These are phyloP conservation scores for Aquatica leii DNA, from an alignment of 2,888 invertebrate genomes.

Conservation along the genomic window DNA sequence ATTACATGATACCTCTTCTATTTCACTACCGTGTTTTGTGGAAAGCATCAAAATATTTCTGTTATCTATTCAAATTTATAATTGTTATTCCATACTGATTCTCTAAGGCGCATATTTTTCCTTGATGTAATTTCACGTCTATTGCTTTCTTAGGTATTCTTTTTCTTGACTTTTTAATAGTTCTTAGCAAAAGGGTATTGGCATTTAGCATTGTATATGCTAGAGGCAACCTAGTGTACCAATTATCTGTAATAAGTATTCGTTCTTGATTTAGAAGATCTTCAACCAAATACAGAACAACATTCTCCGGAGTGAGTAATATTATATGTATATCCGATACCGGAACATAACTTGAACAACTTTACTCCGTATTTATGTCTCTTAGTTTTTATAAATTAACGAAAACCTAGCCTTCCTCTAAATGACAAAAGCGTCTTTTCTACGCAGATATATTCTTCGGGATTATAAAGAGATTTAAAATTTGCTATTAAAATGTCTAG, in stretches of 20 bases:
- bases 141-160: background rate
- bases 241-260: slow-evolving; percentile 24
- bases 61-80: background rate
- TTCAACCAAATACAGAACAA: slow-evolving; percentile 12
- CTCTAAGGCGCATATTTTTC: background rate
- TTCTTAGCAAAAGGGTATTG: slow-evolving; percentile 20
- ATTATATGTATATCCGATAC: too few relatives aligned
- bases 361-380: too few relatives aligned
- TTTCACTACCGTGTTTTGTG: background rate
- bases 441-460: too few relatives aligned
- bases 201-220: slow-evolving; percentile 19
- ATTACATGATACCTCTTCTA: background rate
- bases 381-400: too few relatives aligned
- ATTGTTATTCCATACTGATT: background rate
- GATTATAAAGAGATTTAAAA: too few relatives aligned
- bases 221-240: slow-evolving; percentile 21
- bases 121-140: slow-evolving; percentile 3
- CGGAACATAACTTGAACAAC: background rate
- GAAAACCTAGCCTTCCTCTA: too few relatives aligned
- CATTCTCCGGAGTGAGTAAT: slow-evolving; percentile 17
- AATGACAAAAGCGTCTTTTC: too few relatives aligned
- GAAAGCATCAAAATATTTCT: too few relatives aligned
- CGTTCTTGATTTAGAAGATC: slow-evolving; percentile 10
- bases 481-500: background rate
- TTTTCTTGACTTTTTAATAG: slow-evolving; percentile 6